A percentile compares a stretch with the other conserved stretches of the same genome.
Conservation (phyloP, 53 echinoderm and acorn worm species). For the Paracentrotus lividus region DNA sequence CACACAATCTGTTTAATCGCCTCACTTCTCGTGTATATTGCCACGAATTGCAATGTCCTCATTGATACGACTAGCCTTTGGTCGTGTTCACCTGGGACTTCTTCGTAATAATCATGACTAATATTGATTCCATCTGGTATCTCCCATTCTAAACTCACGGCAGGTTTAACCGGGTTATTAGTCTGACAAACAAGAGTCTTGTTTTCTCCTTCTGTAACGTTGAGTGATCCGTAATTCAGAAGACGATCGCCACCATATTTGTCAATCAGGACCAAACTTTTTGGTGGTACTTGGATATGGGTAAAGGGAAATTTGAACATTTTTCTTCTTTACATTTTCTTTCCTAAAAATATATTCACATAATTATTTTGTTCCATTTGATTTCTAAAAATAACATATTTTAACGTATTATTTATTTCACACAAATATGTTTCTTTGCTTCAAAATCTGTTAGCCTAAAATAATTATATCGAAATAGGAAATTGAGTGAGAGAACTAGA, state of each 20-base stretch:
- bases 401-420: too few species aligned
- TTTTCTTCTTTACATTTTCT: not conserved
- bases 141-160: not conserved
- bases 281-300: not conserved
- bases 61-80: not conserved
- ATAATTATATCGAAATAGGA: too few species aligned
- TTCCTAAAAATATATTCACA: not conserved
- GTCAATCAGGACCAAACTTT: not conserved
- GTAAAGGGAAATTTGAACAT: not conserved
- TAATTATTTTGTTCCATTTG: not conserved
- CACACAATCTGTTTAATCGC: not conserved
- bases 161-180: not conserved
- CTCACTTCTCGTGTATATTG: not conserved
- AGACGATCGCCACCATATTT: not conserved
- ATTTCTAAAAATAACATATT: not conserved
- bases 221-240: not conserved
- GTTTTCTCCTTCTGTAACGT: not conserved
- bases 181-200: not conserved
- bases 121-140: not conserved
- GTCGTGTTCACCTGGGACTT: not conserved
- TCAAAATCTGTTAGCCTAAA: too few species aligned
- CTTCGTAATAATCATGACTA: not conserved
- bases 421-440: too few species aligned
- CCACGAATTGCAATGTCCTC: not conserved
- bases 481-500: too few species aligned